phyloP scores from a whole-genome alignment of 2,888 invertebrate species.

The Nasonia oneida region DNA sequence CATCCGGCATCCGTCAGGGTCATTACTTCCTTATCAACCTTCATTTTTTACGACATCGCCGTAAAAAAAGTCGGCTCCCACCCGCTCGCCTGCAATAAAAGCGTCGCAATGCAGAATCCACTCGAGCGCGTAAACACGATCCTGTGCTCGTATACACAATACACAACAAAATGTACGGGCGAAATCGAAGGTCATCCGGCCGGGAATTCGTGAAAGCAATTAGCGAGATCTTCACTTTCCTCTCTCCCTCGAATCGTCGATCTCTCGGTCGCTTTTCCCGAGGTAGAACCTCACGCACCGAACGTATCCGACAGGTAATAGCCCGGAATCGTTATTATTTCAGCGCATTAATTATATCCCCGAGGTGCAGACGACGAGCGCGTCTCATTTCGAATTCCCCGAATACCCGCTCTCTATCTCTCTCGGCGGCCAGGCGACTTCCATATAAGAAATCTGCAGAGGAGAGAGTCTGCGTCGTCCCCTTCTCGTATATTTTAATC shows the following conservation, averaged over 20 bases:
- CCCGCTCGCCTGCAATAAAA: slow-evolving; percentile 20
- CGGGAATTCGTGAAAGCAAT: slow-evolving; percentile 58
- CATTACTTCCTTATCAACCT: slow-evolving; percentile 31
- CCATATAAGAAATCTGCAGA: slow-evolving; percentile 69
- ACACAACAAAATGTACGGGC: background rate
- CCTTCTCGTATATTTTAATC: slow-evolving; percentile 66
- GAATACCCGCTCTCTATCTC: slow-evolving; percentile 69
- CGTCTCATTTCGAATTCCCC: slow-evolving; percentile 76
- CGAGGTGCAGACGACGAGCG: background rate
- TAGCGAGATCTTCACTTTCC: slow-evolving; percentile 5
- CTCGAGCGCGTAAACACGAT: slow-evolving; percentile 48
- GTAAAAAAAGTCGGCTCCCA: background rate
- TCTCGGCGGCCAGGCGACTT: slow-evolving; percentile 64
- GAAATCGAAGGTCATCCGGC: slow-evolving; percentile 46
- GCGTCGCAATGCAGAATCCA: slow-evolving; percentile 27
- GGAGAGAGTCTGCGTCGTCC: slow-evolving; percentile 67
- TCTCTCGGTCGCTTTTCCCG: slow-evolving; percentile 52
- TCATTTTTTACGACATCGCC: slow-evolving; percentile 3
- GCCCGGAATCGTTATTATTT: too few relatives aligned
- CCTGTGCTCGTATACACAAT: background rate
- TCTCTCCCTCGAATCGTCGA: slow-evolving; percentile 43
- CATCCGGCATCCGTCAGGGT: background rate
- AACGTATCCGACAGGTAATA: background rate
- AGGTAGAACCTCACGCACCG: slow-evolving; percentile 23
- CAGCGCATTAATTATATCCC: slow-evolving; percentile 28